These are phyloP conservation scores for Bolborhynchus lineola DNA, from an alignment of 2,113 vertebrate genomes.

Conservation along the genomic window DNA sequence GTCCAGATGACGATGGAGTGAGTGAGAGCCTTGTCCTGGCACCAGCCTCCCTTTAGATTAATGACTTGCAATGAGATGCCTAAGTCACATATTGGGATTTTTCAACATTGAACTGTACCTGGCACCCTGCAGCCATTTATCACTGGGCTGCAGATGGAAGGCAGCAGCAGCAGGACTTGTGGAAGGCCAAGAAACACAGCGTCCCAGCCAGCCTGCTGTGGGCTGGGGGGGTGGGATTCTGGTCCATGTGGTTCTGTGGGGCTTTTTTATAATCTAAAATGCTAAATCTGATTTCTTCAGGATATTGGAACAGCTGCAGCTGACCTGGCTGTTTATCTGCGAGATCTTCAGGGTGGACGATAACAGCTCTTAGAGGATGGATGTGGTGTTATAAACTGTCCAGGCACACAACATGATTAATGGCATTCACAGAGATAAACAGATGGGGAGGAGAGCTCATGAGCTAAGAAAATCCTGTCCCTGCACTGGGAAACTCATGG, in stretches of 20 bases:
- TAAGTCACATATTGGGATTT: constrained; percentile 54
- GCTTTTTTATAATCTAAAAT: constrained; percentile 8
- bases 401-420: constrained; percentile 47
- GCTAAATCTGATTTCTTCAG: constrained; percentile 61
- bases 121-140: constrained; percentile 61
- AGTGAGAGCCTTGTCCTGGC: constrained; percentile 55
- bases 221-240: neutral
- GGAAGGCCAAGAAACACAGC: constrained; percentile 56
- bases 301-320: constrained; percentile 61
- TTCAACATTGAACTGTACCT: constrained; percentile 50
- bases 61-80: constrained; percentile 56
- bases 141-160: constrained; percentile 56
- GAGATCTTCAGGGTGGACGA: constrained; percentile 37
- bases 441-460: constrained; percentile 24
- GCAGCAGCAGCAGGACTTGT: constrained; percentile 19
- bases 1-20: constrained; percentile 24
- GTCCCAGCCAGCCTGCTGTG: neutral
- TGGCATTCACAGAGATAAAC: constrained; percentile 57
- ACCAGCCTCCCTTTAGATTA: constrained; percentile 15
- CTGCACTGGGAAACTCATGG: neutral
- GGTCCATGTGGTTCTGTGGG: neutral
- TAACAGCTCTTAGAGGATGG: constrained; percentile 59
- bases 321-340: constrained; percentile 56
- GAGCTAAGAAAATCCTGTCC: neutral
- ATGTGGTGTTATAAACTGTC: constrained; percentile 53